Base-by-base conservation (phyloP, 2,888 invertebrate species). In the Cephonodes hylas region DNA sequence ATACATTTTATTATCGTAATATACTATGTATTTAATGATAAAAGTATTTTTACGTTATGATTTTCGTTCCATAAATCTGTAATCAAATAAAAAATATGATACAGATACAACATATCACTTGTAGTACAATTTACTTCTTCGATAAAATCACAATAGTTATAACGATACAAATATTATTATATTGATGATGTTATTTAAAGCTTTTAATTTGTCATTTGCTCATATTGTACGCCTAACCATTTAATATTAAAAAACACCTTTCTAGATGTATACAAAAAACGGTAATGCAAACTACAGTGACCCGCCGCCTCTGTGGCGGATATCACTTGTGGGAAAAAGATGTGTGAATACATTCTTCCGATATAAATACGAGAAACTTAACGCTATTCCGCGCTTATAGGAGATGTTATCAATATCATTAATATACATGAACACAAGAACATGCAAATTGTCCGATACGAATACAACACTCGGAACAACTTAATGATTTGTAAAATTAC, bases 361-460 rank as follows among this genome's bases (percentile, higher is more conserved):
- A 53, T 31, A 27, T n/a, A 27, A 31, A 53, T 53, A 53, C 31
- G 31, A 53, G 53, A 53, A 31, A 53, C 31, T 53, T 31, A 53
- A 53, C 53, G 27, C 53, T 53, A 53, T 53, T 31, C 31, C 7
- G 25, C 44, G 25, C 27, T 42, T 42, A 44, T 59, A 25, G 18
- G 27, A 59, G 25, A 59, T 59, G 63, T 70, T 73, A 76, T 75
- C 69, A 61, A 59, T 59, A 69, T 73, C 71, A 76, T 78, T 74
- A 76, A 71, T 66, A 63, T 42, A 59, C 58, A 77, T 76, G 74
- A 71, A 64, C 74, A 74, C 74, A 78, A 73, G 71, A 62, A 64
- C 62, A 64, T 53, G 64, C 53, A 63, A 66, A 65, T 68, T 59
- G 60, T 27, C 10, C 15, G 25, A 60, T 42, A 31, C 53, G 53